Evolutionary conservation across 2,113 vertebrate species (phyloP), one percentile per base, ranked within the genome.

Genomic region (Probosciger aterrimus): DNA sequence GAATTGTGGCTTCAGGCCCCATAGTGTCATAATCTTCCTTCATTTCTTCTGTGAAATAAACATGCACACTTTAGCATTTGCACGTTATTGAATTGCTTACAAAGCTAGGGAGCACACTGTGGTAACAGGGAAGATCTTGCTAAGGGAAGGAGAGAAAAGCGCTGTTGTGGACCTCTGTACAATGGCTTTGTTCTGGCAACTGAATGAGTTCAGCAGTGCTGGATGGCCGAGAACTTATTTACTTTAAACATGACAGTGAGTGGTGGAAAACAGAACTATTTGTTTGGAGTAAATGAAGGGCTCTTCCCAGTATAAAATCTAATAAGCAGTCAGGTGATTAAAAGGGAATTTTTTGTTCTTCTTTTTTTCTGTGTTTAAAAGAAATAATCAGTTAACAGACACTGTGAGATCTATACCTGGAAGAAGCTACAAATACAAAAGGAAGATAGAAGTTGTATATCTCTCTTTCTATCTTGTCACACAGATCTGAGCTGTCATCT

Each of bases 11-110:
- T 94, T 99, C 99, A 64, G 99, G 98, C 97, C 99, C 99, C 98
- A 99, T 97, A 96, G 98, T 98, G 98, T 99, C 99, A 96, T 99
- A 99, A 82, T 99, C 99, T 96, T 99, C 99, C 97, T 99, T 99
- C 97, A 99, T 99, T 98, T 99, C 99, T 98, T 99, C 99, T 99
- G 98, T 82, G 96, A 79, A 97, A 95, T 64, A 96, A 98, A 78
- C 97, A 97, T 43, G 76, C 43, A 92, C 94, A 95, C 91, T 94
- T 98, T 97, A 98, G 96, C 86, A 75, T 96, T 93, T 90, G 96
- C 93, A 93, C 14, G 31, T 49, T 28, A 78, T 31, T 44, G 92
- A 96, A 67, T 41, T 68, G 92, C 95, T 96, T 86, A 93, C 92
- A 97, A 79, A 97, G 93, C 95, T 96, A 95, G 91, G 96, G 97